These are phyloP conservation scores for Forbesichthys papilliferus DNA, from an alignment of 2,113 vertebrate species.

Conservation along the genomic window DNA sequence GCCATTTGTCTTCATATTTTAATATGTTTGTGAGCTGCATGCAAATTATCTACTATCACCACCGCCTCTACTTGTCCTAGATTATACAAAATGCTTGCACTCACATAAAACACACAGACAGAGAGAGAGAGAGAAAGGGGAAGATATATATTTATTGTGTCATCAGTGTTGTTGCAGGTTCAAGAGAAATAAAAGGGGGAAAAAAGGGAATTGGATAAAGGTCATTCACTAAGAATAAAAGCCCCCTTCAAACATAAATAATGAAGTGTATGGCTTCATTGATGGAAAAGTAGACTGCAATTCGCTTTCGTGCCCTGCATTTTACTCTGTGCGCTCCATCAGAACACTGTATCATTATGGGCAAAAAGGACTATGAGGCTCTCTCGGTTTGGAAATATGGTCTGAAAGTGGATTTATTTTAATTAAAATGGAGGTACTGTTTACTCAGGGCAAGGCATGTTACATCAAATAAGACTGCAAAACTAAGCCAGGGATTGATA, in stretches of 20 bases:
- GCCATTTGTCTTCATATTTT: slow-evolving; percentile 78
- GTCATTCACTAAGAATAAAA: slow-evolving; percentile 65
- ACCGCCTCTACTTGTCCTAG: slow-evolving; percentile 51
- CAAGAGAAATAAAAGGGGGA: slow-evolving; percentile 56
- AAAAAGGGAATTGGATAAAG: slow-evolving; percentile 53
- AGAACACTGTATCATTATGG: slow-evolving; percentile 57
- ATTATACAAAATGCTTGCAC: slow-evolving; percentile 39
- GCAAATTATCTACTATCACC: slow-evolving; percentile 64
- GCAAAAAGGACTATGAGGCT: slow-evolving; percentile 16
- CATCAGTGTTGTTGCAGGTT: slow-evolving; percentile 63
- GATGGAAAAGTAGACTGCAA: slow-evolving; percentile 64
- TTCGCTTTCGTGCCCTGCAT: slow-evolving; percentile 49
- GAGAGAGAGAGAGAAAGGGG: slow-evolving; percentile 16
- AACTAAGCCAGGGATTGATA: slow-evolving; percentile 40
- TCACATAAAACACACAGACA: slow-evolving; percentile 8
- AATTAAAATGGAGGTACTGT: slow-evolving; percentile 74
- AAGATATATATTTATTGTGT: slow-evolving; percentile 61
- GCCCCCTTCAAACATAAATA: slow-evolving; percentile 70
- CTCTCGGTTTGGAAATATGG: slow-evolving; percentile 30
- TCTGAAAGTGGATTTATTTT: slow-evolving; percentile 66
- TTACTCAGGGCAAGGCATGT: slow-evolving; percentile 61
- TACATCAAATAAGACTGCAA: slow-evolving; percentile 50
- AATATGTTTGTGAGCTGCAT: slow-evolving; percentile 71
- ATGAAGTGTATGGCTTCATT: slow-evolving; percentile 54
- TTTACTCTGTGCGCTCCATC: slow-evolving; percentile 60